Percentiles rank a stretch among this genome's conserved stretches.
These are phyloP conservation scores for Trachythela sp. DNA, from an alignment of 64 coral and sea anemone species.

Conservation along the genomic window DNA sequence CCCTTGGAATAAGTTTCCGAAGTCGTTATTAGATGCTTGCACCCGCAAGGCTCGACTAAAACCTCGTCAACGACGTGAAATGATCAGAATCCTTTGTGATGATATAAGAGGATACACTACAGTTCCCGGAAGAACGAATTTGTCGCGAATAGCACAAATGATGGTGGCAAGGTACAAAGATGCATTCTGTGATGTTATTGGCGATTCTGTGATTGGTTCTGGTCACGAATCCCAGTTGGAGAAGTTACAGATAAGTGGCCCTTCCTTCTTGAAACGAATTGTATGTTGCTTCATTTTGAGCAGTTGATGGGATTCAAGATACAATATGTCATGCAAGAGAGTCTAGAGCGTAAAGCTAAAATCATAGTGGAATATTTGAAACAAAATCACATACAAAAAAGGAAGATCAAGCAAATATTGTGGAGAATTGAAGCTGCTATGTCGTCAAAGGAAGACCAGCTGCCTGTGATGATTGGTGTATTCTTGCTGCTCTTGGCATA, in stretches of 20 bases:
- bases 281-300: background rate
- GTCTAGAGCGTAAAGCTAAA: background rate
- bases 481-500: background rate
- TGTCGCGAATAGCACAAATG: background rate
- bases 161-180: background rate
- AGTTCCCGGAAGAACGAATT: background rate
- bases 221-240: background rate
- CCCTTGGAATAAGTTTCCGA: background rate
- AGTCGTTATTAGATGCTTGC: background rate
- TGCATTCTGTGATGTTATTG: background rate
- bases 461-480: background rate
- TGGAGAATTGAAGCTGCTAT: background rate
- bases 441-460: background rate
- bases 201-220: background rate
- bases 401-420: background rate
- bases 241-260: background rate
- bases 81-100: background rate
- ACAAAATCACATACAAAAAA: background rate
- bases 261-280: background rate
- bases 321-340: background rate
- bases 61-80: background rate
- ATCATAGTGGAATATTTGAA: background rate
- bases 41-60: background rate
- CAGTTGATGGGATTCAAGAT: constrained; percentile 6
- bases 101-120: background rate